Percentiles rank a stretch among this genome's conserved stretches.
Evolutionary conservation across 2,113 vertebrate genomes (phyloP).

Genomic region (Prunella himalayana): DNA sequence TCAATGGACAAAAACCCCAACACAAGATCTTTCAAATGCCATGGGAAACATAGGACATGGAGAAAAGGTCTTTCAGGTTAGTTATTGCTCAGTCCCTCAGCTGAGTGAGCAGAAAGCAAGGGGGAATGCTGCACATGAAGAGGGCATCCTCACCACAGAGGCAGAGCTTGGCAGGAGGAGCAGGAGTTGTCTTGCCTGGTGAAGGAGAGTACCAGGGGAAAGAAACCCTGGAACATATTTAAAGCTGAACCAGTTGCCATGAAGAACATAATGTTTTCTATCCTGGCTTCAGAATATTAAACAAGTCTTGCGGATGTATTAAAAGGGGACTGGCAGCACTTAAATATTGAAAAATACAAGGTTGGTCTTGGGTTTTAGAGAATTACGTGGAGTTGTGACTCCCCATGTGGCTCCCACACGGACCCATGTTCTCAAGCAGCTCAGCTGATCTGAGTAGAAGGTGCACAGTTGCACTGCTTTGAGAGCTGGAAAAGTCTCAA

Average conservation of each 20-base stretch:
- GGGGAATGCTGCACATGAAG: not conserved
- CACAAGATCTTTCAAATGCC: not conserved
- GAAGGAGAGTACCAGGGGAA: not conserved
- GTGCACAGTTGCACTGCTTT: not conserved
- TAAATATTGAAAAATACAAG: not conserved
- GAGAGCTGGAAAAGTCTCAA: not conserved
- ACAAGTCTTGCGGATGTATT: not conserved
- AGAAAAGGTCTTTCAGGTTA: not conserved
- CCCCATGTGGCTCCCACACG: rapidly evolving
- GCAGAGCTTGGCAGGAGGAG: not conserved
- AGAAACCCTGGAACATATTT: not conserved
- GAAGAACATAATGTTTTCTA: not conserved
- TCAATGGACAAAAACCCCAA: not conserved
- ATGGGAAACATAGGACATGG: rapidly evolving
- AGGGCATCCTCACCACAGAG: not conserved
- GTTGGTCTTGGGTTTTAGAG: not conserved
- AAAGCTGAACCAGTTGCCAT: not conserved
- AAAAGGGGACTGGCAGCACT: not conserved
- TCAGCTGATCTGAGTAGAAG: not conserved
- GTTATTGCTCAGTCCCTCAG: not conserved
- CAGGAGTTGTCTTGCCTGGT: not conserved
- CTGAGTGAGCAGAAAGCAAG: not conserved
- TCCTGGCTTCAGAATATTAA: not conserved
- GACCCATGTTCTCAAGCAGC: not conserved
- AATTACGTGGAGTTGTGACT: not conserved